phyloP scores from a whole-genome alignment of 2,797 vertebrate species.

The Nyctibius grandis region DNA sequence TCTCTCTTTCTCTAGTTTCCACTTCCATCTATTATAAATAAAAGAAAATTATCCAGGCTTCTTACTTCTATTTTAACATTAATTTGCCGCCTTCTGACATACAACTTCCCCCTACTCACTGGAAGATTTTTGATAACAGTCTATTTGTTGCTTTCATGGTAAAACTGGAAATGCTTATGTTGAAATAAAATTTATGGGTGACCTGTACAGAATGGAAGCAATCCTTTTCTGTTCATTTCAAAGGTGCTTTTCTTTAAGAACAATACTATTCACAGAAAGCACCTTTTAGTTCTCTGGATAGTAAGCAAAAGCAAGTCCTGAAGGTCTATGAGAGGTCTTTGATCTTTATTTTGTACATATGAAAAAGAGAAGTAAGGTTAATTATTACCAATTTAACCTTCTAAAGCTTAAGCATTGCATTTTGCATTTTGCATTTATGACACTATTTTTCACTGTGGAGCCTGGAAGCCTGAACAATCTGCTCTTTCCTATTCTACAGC shows the following conservation, averaged over 20 bases:
- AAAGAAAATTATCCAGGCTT: not conserved
- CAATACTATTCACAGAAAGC: not conserved
- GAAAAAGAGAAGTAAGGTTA: slow-evolving; percentile 3
- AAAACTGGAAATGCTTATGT: not conserved
- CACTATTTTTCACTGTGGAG: not conserved
- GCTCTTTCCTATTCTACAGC: not conserved
- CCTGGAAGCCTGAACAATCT: not conserved
- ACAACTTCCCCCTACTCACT: not conserved
- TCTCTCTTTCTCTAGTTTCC: not conserved
- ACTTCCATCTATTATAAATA: not conserved
- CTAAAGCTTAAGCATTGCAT: not conserved
- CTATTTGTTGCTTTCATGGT: not conserved
- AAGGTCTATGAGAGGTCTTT: not conserved
- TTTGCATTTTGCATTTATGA: not conserved
- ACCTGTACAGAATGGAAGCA: not conserved
- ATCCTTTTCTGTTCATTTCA: not conserved
- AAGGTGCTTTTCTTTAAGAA: not conserved
- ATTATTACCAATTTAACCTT: not conserved
- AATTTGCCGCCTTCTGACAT: not conserved
- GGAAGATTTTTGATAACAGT: not conserved
- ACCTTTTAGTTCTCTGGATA: not conserved
- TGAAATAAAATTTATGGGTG: not conserved
- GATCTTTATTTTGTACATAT: slow-evolving; percentile 14
- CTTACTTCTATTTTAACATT: not conserved
- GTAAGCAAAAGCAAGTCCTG: slow-evolving; percentile 14